A percentile compares a stretch with the other conserved stretches of the same genome.
Evolutionary conservation across 2,797 vertebrate species (phyloP).

Genomic region (Urocyon cinereoargenteus): DNA sequence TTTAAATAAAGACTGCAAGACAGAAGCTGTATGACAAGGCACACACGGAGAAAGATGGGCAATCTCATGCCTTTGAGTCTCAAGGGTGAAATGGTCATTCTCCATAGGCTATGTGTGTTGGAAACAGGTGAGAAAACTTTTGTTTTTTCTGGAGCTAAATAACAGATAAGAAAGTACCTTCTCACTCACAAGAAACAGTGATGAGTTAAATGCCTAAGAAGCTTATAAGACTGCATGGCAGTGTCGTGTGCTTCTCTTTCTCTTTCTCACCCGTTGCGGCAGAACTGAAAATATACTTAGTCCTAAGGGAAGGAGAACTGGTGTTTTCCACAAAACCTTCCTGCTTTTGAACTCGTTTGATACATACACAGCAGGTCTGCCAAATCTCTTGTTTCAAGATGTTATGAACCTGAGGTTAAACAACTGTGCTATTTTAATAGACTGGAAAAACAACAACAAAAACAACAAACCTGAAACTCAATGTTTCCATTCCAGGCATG

Average conservation of each 20-base stretch:
- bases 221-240: not conserved
- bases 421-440: constrained; percentile 61
- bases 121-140: not conserved
- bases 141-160: not conserved
- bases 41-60: not conserved
- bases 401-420: constrained; percentile 73
- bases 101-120: not conserved
- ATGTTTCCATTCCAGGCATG: constrained; percentile 58
- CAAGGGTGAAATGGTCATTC: not conserved
- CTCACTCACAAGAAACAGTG: not conserved
- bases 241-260: not conserved
- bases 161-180: not conserved
- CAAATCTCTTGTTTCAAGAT: constrained; percentile 52
- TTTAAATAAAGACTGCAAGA: not conserved
- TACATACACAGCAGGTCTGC: not conserved
- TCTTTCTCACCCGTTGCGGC: not conserved
- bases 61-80: not conserved
- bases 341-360: constrained; percentile 39
- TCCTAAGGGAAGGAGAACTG: not conserved
- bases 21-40: not conserved
- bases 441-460: not conserved
- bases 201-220: not conserved
- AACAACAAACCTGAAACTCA: not conserved
- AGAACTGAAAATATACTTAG: constrained; percentile 52
- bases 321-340: not conserved